A percentile compares a stretch with the other conserved stretches of the same genome.
These are phyloP conservation scores for Sphenodon punctatus DNA, from an alignment of 2,797 vertebrate genomes.

Conservation along the genomic window DNA sequence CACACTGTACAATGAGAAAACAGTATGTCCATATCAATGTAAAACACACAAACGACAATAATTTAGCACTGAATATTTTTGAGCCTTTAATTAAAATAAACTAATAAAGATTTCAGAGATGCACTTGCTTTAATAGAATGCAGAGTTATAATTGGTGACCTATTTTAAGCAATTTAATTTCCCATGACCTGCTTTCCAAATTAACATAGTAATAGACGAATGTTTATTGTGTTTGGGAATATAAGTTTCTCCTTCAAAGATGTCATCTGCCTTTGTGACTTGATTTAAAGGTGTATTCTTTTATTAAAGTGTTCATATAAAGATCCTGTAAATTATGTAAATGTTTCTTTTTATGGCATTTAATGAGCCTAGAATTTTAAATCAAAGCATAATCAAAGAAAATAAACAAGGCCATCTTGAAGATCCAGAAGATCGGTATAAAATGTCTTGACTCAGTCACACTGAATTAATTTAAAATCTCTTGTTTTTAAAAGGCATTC, in stretches of 20 bases:
- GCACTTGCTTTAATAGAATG: conserved; percentile 73
- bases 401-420: conserved; percentile 48
- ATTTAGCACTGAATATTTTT: conserved; percentile 61
- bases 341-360: conserved; percentile 58
- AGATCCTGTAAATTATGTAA: conserved; percentile 44
- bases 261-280: conserved; percentile 59
- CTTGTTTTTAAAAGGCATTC: conserved; percentile 1
- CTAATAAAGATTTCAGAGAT: conserved; percentile 74
- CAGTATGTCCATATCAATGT: conserved; percentile 14
- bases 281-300: conserved; percentile 58
- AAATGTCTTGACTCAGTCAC: background rate
- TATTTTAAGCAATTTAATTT: conserved; percentile 83
- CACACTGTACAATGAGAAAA: conserved; percentile 15
- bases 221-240: conserved; percentile 60
- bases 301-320: conserved; percentile 48
- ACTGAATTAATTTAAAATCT: background rate
- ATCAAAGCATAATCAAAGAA: conserved; percentile 65
- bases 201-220: conserved; percentile 72
- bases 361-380: conserved; percentile 58
- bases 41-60: conserved; percentile 50
- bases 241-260: conserved; percentile 60
- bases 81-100: conserved; percentile 74
- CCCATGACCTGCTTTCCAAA: conserved; percentile 80
- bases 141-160: conserved; percentile 77
- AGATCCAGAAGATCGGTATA: conserved; percentile 28